Conservation (phyloP, 2,888 invertebrate genomes). For the Syritta pipiens region DNA sequence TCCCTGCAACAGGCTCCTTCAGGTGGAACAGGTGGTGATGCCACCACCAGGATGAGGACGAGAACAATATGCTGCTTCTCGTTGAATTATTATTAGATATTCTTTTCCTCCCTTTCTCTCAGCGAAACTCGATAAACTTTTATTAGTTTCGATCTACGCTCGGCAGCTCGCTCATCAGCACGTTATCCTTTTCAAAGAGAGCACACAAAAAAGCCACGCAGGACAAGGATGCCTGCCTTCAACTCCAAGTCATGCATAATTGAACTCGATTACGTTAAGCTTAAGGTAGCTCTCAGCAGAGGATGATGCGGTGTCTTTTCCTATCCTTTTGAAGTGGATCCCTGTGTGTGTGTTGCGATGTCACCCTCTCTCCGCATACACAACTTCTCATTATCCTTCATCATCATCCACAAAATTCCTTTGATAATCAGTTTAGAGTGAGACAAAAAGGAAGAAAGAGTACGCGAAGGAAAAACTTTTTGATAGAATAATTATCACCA, state of each 20-base stretch:
- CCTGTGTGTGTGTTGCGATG: not conserved
- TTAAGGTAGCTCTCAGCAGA: constrained; percentile 66
- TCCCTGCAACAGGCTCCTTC: constrained; percentile 43
- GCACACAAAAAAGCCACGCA: not conserved
- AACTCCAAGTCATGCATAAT: constrained; percentile 60
- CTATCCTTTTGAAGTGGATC: constrained; percentile 30
- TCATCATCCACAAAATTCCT: constrained; percentile 61
- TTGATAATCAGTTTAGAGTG: constrained; percentile 65
- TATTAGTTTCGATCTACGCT: constrained; percentile 65
- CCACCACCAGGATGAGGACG: constrained; percentile 21
- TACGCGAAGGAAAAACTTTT: constrained; percentile 46
- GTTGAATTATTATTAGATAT: constrained; percentile 64
- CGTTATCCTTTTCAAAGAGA: constrained; percentile 45
- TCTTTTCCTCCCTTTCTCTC: constrained; percentile 21
- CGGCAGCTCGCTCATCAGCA: constrained; percentile 51
- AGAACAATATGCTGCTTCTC: constrained; percentile 45
- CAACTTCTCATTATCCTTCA: constrained; percentile 45
- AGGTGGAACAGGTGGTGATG: constrained; percentile 41
- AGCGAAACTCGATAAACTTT: constrained; percentile 62
- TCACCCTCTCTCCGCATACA: not conserved
- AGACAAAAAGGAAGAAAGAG: constrained; percentile 10
- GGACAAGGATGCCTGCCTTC: not conserved
- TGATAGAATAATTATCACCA: constrained; percentile 67
- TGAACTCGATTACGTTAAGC: constrained; percentile 68
- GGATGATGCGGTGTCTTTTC: constrained; percentile 12